Base-by-base conservation (phyloP, 2,113 vertebrate genomes). In the Chauna torquata region DNA sequence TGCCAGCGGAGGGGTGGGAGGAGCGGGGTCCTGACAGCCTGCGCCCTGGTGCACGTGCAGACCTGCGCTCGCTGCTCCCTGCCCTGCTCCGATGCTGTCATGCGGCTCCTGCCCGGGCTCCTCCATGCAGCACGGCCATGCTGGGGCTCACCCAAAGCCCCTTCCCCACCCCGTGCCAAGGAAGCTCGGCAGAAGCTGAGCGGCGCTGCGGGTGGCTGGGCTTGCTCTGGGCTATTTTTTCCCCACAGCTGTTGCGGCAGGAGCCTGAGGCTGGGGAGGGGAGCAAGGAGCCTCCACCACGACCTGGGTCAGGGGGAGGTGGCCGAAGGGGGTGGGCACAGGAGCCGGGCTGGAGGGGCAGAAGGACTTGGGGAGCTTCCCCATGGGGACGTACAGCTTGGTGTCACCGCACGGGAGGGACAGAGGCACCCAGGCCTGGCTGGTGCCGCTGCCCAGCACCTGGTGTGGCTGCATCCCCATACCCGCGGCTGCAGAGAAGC, bases 1-100 rank as follows among this genome's bases (percentile, higher is more conserved):
- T 0, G 6, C 3, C 16, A 5, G 74, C 1, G 1, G 3, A 1
- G n/a, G 13, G 1, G 68, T 68, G 10, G 77, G 20, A 13, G 74
- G 12, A 42, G 78, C 11, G 2, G 27, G 70, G 24, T 14, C 15
- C 19, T 2, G 10, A 70, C 23, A 7, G 17, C 38, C 34, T 1
- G 4, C 1, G 4, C 52, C 28, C 9, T 0, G 28, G 47, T 34
- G 11, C 83, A 34, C 8, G 47, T 11, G 44, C 77, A 75, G 91
- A 74, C 81, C 71, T 45, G 95, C 0, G 1, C 76, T 50, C 3
- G 15, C 34, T 17, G 75, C 71, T 65, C 79, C 32, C 61, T 88
- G 93, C 91, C 81, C 58, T 72, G 72, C 79, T 34, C 64, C 8
- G n/a, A 2, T 52, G 58, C 59, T 15, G 11, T 38, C 82, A 59